Percentiles rank a stretch among this genome's conserved stretches.
These are phyloP conservation scores for Centropus unirufus DNA, from an alignment of 2,113 vertebrate species.

Conservation along the genomic window DNA sequence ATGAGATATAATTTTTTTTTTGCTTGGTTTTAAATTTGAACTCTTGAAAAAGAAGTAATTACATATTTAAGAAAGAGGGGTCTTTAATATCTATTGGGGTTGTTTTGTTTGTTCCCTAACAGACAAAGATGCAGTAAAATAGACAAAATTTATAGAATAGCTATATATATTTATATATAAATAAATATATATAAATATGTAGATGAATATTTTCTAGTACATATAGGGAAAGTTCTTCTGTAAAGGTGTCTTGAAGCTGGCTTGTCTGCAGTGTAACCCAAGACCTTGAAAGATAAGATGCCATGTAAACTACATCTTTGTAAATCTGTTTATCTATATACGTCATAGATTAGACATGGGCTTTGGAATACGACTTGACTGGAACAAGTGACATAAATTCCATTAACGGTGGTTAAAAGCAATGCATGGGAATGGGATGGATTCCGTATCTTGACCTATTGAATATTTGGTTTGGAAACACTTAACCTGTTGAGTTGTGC, in stretches of 20 bases:
- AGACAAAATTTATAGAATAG: not conserved
- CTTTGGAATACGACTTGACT: constrained; percentile 27
- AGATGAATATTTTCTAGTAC: not conserved
- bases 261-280: not conserved
- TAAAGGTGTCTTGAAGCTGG: not conserved
- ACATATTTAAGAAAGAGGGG: not conserved
- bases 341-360: constrained; percentile 45
- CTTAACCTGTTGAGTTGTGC: constrained; percentile 5
- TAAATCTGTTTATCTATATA: constrained; percentile 60
- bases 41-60: not conserved
- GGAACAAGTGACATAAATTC: constrained; percentile 59
- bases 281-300: constrained; percentile 44
- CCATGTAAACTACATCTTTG: not conserved
- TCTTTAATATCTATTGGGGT: fast-evolving
- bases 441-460: not conserved
- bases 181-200: fast-evolving
- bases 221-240: fast-evolving
- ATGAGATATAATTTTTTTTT: not conserved
- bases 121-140: not conserved
- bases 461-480: constrained; percentile 50
- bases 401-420: constrained; percentile 48
- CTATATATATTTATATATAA: no score
- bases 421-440: not conserved
- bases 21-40: not conserved
- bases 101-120: not conserved